A percentile compares a stretch with the other conserved stretches of the same genome.
Evolutionary conservation across 1,140 invertebrate genomes (phyloP).

Genomic region (Hermatobates lingyangjiaoensis): DNA sequence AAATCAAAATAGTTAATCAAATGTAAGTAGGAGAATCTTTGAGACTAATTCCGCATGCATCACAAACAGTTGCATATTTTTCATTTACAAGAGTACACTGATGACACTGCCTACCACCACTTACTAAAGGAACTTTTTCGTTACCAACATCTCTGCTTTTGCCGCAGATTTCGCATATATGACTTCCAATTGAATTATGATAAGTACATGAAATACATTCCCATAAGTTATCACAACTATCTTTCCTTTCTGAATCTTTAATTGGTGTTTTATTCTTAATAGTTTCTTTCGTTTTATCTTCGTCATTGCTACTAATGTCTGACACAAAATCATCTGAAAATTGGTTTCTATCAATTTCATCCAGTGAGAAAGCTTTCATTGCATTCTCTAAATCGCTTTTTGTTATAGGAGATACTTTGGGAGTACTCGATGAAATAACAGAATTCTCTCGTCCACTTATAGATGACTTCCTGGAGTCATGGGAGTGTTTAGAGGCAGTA

Average conservation of each 20-base stretch:
- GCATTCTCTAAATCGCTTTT: not conserved
- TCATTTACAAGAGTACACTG: constrained; percentile 63
- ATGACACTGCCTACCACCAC: constrained; percentile 54
- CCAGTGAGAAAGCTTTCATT: not conserved
- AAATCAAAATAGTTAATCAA: constrained; percentile 20
- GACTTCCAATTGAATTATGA: constrained; percentile 31
- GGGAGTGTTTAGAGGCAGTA: no score
- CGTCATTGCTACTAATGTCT: no score
- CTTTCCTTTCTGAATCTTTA: no score
- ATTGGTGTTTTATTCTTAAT: no score
- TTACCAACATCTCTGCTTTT: constrained; percentile 38
- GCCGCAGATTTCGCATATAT: constrained; percentile 60
- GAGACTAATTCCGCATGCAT: constrained; percentile 44
- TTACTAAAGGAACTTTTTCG: constrained; percentile 41
- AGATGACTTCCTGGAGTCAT: no score
- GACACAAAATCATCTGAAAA: not conserved
- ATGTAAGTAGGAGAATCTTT: constrained; percentile 62
- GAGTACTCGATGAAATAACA: no score
- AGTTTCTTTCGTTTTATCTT: no score
- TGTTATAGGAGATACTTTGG: not conserved
- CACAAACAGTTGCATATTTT: constrained; percentile 39
- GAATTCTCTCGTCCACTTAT: no score
- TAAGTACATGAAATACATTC: constrained; percentile 51
- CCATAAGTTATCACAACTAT: constrained; percentile 31
- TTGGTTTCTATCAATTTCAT: not conserved